Base-by-base conservation (phyloP, 2,888 invertebrate species). In the Digitonthophagus gazella region DNA sequence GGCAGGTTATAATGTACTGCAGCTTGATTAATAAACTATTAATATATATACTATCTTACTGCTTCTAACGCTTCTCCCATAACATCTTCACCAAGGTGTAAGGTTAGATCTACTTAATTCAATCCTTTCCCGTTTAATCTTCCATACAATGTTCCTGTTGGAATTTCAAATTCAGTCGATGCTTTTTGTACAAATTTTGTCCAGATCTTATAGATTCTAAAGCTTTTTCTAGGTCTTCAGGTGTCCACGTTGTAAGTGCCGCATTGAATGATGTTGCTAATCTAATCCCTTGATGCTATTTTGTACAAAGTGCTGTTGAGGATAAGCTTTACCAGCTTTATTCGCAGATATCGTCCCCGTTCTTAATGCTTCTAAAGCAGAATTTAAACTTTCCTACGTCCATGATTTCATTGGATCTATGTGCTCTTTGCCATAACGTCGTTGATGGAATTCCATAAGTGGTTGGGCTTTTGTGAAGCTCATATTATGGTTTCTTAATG, bases 21-120 rank as follows among this genome's bases (percentile, higher is more conserved):
- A 65, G 95, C 95, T 83, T 95, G 95, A 83, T 95, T 95, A 78
- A 95, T 95, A n/a, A n/a, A n/a, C n/a, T n/a, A n/a, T n/a, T n/a
- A n/a, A n/a, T n/a, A n/a, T n/a, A n/a, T n/a, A n/a, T n/a, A 79
- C 75, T 81, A 93, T 93, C 93, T 90, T 74, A 95, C 95, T 73
- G 95, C 93, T 81, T 95, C 94, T 58, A 95, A 85, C 16, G 95
- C 95, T 82, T 95, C 94, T 16, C 91, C 92, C 95, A 95, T 95
- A 20, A 94, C 94, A 79, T 93, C 93, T 80, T 95, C 95, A n/a
- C 95, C 95, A 95, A 6, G 95, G 95, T 58, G 95, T 93, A n/a
- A 94, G 93, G 84, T 93, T 93, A 68, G 93, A 93, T 75, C 95
- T 89, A 3, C 93, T 93, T 74, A 95, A 83, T 82, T 95, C 95